Evolutionary conservation across 2,888 invertebrate genomes (phyloP).

Genomic region (Tachina lurida): DNA sequence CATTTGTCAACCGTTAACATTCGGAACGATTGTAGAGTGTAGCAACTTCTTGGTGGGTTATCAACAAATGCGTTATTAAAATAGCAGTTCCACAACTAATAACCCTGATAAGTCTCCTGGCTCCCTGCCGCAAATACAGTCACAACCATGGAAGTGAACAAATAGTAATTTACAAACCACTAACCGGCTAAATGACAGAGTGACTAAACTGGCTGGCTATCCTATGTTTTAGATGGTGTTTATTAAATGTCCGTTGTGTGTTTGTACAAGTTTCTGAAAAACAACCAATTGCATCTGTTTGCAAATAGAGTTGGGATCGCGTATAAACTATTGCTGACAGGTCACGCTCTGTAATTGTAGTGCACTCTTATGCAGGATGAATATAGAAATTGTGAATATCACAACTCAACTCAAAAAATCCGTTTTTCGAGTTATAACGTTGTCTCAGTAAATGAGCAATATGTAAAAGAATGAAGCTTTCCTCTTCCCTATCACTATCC

Average conservation of each 20-base stretch:
- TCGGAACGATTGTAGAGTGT: slow-evolving; percentile 18
- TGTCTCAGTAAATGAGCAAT: too few relatives aligned
- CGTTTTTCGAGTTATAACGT: too few relatives aligned
- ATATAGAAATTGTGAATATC: too few relatives aligned
- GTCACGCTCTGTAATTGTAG: too few relatives aligned
- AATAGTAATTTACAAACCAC: slow-evolving; percentile 51
- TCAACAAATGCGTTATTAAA: slow-evolving; percentile 52
- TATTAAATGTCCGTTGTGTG: slow-evolving; percentile 43
- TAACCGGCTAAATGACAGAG: slow-evolving; percentile 25
- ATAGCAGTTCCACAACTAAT: slow-evolving; percentile 69
- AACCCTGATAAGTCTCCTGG: slow-evolving; percentile 49
- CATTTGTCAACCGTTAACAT: slow-evolving; percentile 16
- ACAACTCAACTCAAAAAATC: too few relatives aligned
- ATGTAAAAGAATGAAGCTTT: too few relatives aligned
- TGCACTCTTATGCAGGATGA: too few relatives aligned
- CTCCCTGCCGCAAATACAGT: slow-evolving; percentile 1
- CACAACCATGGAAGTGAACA: slow-evolving; percentile 23
- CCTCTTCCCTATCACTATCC: too few relatives aligned
- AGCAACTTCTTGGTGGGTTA: slow-evolving; percentile 58
- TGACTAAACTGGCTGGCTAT: slow-evolving; percentile 8
- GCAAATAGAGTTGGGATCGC: not conserved
- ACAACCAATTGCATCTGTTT: slow-evolving; percentile 2
- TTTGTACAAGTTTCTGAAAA: slow-evolving; percentile 5
- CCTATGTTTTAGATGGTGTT: slow-evolving; percentile 52
- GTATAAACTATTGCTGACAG: not conserved